phyloP scores from a whole-genome alignment of 2,797 vertebrate genomes.

The Poeciliopsis presidionis region DNA sequence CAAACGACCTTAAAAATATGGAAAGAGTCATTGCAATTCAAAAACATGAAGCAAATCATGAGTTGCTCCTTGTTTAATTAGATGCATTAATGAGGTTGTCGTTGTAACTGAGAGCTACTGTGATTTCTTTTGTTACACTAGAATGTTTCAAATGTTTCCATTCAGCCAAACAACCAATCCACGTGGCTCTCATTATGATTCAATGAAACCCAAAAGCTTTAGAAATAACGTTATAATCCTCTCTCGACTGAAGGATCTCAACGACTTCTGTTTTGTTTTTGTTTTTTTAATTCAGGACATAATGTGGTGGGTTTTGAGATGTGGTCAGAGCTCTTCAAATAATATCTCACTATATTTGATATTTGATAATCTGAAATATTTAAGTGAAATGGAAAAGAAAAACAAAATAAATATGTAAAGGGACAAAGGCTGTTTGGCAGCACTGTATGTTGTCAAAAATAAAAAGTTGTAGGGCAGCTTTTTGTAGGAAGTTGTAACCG shows the following conservation, averaged over 20 bases:
- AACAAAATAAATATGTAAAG: background rate
- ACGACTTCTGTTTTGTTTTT: no score
- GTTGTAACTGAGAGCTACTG: background rate
- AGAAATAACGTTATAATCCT: no score
- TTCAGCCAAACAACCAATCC: no score
- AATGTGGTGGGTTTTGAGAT: background rate
- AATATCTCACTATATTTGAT: background rate
- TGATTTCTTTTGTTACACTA: background rate
- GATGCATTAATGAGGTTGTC: background rate
- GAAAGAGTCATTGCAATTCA: background rate
- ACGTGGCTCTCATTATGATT: no score
- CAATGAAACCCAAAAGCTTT: no score
- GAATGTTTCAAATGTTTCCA: background rate
- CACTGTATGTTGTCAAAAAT: background rate
- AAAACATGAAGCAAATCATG: background rate
- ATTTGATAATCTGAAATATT: background rate
- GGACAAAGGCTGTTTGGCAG: background rate
- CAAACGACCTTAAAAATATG: background rate
- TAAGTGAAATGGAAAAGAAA: background rate
- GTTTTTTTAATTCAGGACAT: background rate
- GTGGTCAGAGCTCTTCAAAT: background rate
- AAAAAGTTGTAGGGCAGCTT: background rate
- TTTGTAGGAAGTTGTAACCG: background rate
- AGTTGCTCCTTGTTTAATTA: background rate
- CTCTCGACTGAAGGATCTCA: no score